These are phyloP conservation scores for Campoletis raptor DNA, from an alignment of 2,888 invertebrate species.

Conservation along the genomic window DNA sequence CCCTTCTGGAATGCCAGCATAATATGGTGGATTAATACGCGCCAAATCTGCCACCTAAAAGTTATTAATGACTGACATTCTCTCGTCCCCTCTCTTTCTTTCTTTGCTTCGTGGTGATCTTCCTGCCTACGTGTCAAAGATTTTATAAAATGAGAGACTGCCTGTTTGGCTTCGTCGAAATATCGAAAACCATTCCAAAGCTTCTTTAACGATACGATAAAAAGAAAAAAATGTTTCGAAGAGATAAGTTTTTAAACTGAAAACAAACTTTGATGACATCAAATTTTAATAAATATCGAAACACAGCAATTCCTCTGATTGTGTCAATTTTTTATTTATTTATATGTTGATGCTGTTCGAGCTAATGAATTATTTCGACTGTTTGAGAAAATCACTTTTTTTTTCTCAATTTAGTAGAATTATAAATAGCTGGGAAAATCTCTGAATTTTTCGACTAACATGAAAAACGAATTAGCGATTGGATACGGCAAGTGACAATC, in stretches of 20 bases:
- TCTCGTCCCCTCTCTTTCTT: background rate
- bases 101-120: constrained; percentile 70
- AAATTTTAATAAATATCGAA: background rate
- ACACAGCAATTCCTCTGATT: background rate
- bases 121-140: constrained; percentile 82
- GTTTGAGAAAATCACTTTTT: background rate
- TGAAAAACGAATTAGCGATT: constrained; percentile 69
- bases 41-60: constrained; percentile 84
- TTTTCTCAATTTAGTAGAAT: background rate
- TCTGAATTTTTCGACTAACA: constrained; percentile 65
- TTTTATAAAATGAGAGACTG: constrained; percentile 79
- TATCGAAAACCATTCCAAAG: constrained; percentile 48
- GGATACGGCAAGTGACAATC: constrained; percentile 20
- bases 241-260: background rate
- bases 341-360: background rate
- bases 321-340: background rate
- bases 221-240: background rate
- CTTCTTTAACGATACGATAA: constrained; percentile 17
- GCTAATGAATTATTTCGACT: background rate
- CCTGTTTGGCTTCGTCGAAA: constrained; percentile 54
- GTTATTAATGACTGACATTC: constrained; percentile 83
- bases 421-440: constrained; percentile 60
- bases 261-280: background rate
- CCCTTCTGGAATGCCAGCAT: constrained; percentile 76
- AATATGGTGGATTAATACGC: constrained; percentile 84